phyloP scores from a whole-genome alignment of 1,140 invertebrate species.

The Limonius californicus region DNA sequence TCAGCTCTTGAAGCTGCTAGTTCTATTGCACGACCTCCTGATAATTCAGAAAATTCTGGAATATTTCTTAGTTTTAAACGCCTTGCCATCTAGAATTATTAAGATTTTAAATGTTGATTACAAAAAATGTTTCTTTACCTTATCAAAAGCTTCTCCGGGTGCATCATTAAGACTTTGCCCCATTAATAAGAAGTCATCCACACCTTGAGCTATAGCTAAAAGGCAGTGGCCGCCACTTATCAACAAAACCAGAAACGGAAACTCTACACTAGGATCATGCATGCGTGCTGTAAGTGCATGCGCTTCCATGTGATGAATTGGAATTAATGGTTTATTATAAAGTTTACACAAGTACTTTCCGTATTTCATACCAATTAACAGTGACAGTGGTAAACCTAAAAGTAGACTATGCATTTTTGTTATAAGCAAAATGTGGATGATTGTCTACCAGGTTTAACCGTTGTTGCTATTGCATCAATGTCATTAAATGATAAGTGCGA shows the following conservation, averaged over 20 bases:
- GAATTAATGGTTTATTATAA: slow-evolving; percentile 81
- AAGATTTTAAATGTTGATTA: slow-evolving; percentile 24
- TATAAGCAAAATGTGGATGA: too few species aligned
- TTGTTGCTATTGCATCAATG: slow-evolving; percentile 87
- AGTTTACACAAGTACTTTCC: slow-evolving; percentile 71
- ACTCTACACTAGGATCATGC: slow-evolving; percentile 59
- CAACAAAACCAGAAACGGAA: slow-evolving; percentile 86
- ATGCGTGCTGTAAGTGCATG: slow-evolving; percentile 90
- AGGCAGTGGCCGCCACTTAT: slow-evolving; percentile 92
- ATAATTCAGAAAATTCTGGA: slow-evolving; percentile 64
- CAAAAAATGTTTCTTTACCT: slow-evolving; percentile 52
- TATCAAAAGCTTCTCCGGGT: slow-evolving; percentile 90
- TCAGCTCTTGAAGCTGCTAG: slow-evolving; percentile 65
- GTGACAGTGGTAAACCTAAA: slow-evolving; percentile 67
- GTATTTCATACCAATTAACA: slow-evolving; percentile 80
- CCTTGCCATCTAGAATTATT: slow-evolving; percentile 63
- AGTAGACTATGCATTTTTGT: too few species aligned
- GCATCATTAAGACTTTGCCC: slow-evolving; percentile 79
- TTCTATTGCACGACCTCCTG: slow-evolving; percentile 86
- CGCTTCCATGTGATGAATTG: slow-evolving; percentile 98
- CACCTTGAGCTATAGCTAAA: slow-evolving; percentile 69
- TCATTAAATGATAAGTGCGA: slow-evolving; percentile 67
- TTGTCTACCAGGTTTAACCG: slow-evolving; percentile 77
- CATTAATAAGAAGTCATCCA: slow-evolving; percentile 75
- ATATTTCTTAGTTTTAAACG: slow-evolving; percentile 80